These are phyloP conservation scores for Daktulosphaira vitifoliae DNA, from an alignment of 1,140 invertebrate genomes.

Conservation along the genomic window DNA sequence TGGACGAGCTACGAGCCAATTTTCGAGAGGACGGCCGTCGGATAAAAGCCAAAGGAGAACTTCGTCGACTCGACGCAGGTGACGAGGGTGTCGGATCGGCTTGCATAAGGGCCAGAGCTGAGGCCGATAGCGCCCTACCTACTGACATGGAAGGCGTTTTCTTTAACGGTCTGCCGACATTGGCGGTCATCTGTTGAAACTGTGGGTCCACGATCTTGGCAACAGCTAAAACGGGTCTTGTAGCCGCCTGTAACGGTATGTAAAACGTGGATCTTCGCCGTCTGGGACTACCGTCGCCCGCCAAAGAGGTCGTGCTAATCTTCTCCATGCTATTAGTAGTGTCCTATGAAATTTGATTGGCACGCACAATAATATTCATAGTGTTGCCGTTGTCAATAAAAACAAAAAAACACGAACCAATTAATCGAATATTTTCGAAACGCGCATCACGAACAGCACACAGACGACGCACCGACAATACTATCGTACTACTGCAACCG, in stretches of 20 bases:
- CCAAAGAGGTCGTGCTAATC: background rate
- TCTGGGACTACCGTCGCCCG: constrained; percentile 31
- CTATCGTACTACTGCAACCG: background rate
- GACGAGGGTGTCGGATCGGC: constrained; percentile 38
- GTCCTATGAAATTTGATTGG: too few relatives aligned
- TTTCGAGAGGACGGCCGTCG: constrained; percentile 62
- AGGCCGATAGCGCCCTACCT: constrained; percentile 46
- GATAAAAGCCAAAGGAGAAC: constrained; percentile 44
- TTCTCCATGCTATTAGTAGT: too few relatives aligned
- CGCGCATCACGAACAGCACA: background rate
- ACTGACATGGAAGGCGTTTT: constrained; percentile 47
- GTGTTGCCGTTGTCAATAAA: background rate
- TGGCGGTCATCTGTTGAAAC: background rate
- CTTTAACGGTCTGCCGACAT: constrained; percentile 3
- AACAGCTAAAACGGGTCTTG: constrained; percentile 37
- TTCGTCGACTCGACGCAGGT: constrained; percentile 9
- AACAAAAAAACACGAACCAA: background rate
- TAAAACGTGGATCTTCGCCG: constrained; percentile 48
- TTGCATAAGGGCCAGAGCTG: constrained; percentile 37
- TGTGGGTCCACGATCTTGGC: background rate
- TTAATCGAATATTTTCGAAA: background rate
- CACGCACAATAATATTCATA: background rate
- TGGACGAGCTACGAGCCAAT: constrained; percentile 52
- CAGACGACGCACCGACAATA: background rate
- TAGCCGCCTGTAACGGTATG: constrained; percentile 44